Evolutionary conservation across 2,113 vertebrate species (phyloP), one percentile per base, ranked within the genome.

Genomic region (Glaucomys volans): DNA sequence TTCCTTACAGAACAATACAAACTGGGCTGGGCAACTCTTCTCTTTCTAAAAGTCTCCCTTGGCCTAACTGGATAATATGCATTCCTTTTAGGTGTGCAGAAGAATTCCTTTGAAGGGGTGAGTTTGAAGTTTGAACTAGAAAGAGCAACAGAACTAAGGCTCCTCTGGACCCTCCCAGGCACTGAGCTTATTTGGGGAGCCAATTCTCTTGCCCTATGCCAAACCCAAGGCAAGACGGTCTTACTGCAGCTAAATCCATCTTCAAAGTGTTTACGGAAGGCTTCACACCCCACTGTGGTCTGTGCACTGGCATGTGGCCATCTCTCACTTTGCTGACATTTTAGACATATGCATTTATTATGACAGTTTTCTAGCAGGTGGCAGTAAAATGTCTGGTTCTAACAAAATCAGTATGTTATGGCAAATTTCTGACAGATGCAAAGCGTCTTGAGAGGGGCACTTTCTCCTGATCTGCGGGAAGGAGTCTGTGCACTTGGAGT

Each of bases 401-500:
- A 57, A 88, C 37, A 44, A 77, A 80, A 42, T 72, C 59, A 52
- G 24, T 24, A 11, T 94, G 77, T 90, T 59, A 6, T 81, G 93
- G 92, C 81, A 90, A 40, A 35, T 26, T 81, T 57, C 76, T 67
- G 81, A 57, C 76, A 87, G 93, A 92, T 72, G 71, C 10, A 8
- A 94, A 59, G 74, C 7, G 4, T 28, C 54, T 32, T 37, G n/a
- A 57, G 62, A 72, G 42, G 52, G 52, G 5, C 4, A 0, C n/a
- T 50, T 28, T 52, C 79, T 91, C 74, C n/a, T 76, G 4, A 35
- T 47, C 47, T 40, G 28, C 35, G 32, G 8, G 0, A 18, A 64
- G 44, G 24, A 57, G 10, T 3, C 20, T 30, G n/a, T 16, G 10
- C 7, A 2, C 16, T 18, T 32, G 17, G 66, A 35, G 66, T 69